Evolutionary conservation across 2,888 invertebrate genomes (phyloP).

Genomic region (Acleris literana): DNA sequence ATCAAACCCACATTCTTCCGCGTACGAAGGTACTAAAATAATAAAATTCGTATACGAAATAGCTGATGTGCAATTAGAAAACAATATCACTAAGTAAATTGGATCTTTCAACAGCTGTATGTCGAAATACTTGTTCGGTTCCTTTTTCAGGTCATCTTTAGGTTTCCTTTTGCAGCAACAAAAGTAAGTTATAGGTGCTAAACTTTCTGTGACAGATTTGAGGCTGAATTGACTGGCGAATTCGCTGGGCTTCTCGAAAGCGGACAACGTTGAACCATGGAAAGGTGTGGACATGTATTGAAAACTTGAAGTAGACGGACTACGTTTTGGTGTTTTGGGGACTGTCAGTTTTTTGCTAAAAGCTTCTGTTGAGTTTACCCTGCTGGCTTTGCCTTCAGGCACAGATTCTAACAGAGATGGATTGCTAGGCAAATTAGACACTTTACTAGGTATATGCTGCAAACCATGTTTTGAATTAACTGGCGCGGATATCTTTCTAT

Average conservation of each 20-base stretch:
- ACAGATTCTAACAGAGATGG: slow-evolving; percentile 86
- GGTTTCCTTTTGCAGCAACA: slow-evolving; percentile 67
- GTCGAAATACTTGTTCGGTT: slow-evolving; percentile 88
- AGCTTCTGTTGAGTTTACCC: slow-evolving; percentile 67
- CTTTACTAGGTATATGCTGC: slow-evolving; percentile 85
- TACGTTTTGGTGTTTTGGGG: slow-evolving; percentile 84
- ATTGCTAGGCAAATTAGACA: slow-evolving; percentile 84
- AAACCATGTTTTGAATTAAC: slow-evolving; percentile 68
- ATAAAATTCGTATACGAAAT: slow-evolving; percentile 94
- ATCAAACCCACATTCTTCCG: slow-evolving; percentile 87
- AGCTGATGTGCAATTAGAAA: slow-evolving; percentile 93
- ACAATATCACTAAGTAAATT: slow-evolving; percentile 90
- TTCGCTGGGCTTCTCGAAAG: slow-evolving; percentile 89
- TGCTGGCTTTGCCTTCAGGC: slow-evolving; percentile 83
- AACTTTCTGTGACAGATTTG: slow-evolving; percentile 85
- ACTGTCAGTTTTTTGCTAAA: slow-evolving; percentile 68
- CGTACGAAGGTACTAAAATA: slow-evolving; percentile 91
- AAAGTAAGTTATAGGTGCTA: slow-evolving; percentile 73
- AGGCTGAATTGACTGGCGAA: slow-evolving; percentile 91
- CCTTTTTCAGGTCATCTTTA: slow-evolving; percentile 66
- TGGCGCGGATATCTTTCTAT: slow-evolving; percentile 67
- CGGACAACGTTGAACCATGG: slow-evolving; percentile 92
- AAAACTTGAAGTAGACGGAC: slow-evolving; percentile 91
- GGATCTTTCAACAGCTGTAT: slow-evolving; percentile 89
- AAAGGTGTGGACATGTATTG: slow-evolving; percentile 93